Conservation (phyloP, 1,140 invertebrate genomes). For the Phymastichus coffea region DNA sequence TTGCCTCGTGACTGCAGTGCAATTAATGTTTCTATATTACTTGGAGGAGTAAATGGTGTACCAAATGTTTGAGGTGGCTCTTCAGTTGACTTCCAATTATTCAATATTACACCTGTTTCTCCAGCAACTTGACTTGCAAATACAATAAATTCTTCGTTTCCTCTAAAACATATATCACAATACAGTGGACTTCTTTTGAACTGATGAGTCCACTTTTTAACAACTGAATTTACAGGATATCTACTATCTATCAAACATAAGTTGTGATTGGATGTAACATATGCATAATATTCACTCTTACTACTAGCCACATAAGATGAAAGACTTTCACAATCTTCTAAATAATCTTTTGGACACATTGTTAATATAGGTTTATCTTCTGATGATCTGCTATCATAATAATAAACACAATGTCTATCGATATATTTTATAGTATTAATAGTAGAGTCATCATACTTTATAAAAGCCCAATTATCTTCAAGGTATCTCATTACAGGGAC, state of each 20-base stretch:
- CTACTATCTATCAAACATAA: constrained; percentile 46
- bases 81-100: constrained; percentile 41
- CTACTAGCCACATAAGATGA: constrained; percentile 38
- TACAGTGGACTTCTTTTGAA: constrained; percentile 46
- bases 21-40: constrained; percentile 41
- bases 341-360: constrained; percentile 43
- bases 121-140: constrained; percentile 42
- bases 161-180: constrained; percentile 36
- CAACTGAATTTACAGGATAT: constrained; percentile 35
- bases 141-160: constrained; percentile 43
- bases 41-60: constrained; percentile 43
- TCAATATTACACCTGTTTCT: constrained; percentile 46
- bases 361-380: constrained; percentile 37
- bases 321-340: constrained; percentile 46
- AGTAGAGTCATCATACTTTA: constrained; percentile 41
- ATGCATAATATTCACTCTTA: constrained; percentile 38
- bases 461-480: constrained; percentile 44
- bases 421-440: constrained; percentile 41
- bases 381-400: constrained; percentile 45
- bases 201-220: constrained; percentile 54
- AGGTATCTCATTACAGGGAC: constrained; percentile 29
- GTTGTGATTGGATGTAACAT: constrained; percentile 47
- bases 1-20: constrained; percentile 41
- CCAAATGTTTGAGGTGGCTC: constrained; percentile 39
- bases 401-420: constrained; percentile 48